Conservation (phyloP, 2,888 invertebrate genomes). For the Idaea biselata region DNA sequence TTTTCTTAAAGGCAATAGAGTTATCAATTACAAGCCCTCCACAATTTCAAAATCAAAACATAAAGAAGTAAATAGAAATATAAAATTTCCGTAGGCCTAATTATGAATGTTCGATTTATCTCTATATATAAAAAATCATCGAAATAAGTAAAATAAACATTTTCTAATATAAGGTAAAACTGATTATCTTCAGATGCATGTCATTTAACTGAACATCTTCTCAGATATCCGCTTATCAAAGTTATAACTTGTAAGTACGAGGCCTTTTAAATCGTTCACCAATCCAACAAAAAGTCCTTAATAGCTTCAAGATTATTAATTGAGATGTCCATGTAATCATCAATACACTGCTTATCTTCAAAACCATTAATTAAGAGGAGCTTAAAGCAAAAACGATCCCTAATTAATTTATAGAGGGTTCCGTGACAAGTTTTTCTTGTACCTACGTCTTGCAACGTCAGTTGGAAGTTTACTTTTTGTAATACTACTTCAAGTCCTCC, state of each 20-base stretch:
- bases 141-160: no score
- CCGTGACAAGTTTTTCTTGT: conserved; percentile 18
- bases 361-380: conserved; percentile 22
- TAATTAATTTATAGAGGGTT: conserved; percentile 24
- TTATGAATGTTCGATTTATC: no score
- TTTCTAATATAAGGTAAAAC: no score
- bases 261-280: neutral
- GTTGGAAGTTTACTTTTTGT: neutral
- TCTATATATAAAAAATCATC: no score
- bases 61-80: no score
- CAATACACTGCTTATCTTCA: conserved; percentile 17
- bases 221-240: neutral
- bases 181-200: no score
- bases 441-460: conserved; percentile 2
- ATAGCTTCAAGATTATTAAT: conserved; percentile 17
- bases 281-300: neutral
- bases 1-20: no score
- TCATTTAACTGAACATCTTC: neutral
- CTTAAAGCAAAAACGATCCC: conserved; percentile 10
- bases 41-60: no score
- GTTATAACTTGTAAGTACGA: neutral
- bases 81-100: no score
- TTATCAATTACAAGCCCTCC: no score
- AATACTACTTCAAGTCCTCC: no score
- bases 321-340: conserved; percentile 18